Percentiles rank a stretch among this genome's conserved stretches.
Evolutionary conservation across 2,797 vertebrate species (phyloP).

Genomic region (Myotis myotis): DNA sequence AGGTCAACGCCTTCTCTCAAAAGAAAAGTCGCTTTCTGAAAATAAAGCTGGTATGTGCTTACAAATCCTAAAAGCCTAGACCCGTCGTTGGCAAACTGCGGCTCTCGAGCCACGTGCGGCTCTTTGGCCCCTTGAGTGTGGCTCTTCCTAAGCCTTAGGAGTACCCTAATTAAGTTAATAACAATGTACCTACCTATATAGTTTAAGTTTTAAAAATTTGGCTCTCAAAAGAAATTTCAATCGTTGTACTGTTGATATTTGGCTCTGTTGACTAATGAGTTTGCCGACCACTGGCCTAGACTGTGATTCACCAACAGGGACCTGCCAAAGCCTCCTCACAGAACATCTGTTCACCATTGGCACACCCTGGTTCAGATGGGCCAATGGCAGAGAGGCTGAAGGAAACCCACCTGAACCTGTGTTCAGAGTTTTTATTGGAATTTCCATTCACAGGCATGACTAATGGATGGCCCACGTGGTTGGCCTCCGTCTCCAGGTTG

Average conservation of each 20-base stretch:
- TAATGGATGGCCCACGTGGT: not conserved
- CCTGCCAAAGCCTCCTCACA: not conserved
- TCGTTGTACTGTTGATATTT: no score
- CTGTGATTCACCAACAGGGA: not conserved
- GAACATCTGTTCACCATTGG: not conserved
- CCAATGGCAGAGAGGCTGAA: not conserved
- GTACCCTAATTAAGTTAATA: no score
- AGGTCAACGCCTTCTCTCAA: not conserved
- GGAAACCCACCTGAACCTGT: not conserved
- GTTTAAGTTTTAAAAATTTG: no score
- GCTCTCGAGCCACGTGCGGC: no score
- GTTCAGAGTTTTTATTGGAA: no score
- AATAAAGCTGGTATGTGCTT: not conserved
- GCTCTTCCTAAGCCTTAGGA: no score
- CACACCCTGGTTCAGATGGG: fast-evolving
- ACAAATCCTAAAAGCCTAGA: not conserved
- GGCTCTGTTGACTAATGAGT: no score
- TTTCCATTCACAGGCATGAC: not conserved
- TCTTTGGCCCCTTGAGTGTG: no score
- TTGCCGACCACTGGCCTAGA: not conserved
- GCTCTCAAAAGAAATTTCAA: no score
- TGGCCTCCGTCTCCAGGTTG: not conserved
- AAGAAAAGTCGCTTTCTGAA: not conserved
- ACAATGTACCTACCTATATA: no score
- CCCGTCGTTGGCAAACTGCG: fast-evolving